A percentile compares a stretch with the other conserved stretches of the same genome.
phyloP scores from a whole-genome alignment of 2,888 invertebrate genomes.

The Xestia ashworthii region DNA sequence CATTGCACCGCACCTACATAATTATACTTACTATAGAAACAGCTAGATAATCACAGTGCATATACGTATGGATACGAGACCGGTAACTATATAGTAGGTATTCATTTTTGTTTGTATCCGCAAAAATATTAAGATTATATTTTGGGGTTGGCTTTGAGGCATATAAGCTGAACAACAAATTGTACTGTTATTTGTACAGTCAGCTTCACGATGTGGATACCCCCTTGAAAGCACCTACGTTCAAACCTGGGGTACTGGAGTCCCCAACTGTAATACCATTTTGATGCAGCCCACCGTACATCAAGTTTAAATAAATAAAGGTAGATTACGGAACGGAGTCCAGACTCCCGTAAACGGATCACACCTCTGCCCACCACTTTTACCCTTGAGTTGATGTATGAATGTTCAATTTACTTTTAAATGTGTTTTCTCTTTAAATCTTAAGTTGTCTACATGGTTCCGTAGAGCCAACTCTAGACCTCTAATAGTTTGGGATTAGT shows the following conservation, averaged over 20 bases:
- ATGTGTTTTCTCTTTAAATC: neutral
- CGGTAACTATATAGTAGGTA: no score
- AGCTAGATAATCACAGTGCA: neutral
- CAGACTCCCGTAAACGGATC: neutral
- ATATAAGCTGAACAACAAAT: neutral
- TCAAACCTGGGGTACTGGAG: no score
- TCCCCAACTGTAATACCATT: no score
- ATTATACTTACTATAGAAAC: no score
- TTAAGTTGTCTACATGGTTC: neutral
- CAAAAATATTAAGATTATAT: neutral
- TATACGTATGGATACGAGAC: no score
- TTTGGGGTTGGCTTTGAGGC: neutral
- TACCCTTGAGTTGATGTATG: neutral
- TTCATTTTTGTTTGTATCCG: no score
- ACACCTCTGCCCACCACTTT: neutral
- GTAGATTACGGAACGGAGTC: neutral
- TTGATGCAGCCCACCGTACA: no score
- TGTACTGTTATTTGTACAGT: no score
- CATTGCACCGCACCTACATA: neutral
- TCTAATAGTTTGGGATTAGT: neutral
- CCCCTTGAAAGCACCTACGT: no score
- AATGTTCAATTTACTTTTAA: neutral
- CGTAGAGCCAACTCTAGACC: neutral
- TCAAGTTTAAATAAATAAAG: neutral
- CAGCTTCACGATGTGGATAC: no score